These are phyloP conservation scores for Platynereis dumerilii DNA, from an alignment of 2,888 invertebrate genomes.

Conservation along the genomic window DNA sequence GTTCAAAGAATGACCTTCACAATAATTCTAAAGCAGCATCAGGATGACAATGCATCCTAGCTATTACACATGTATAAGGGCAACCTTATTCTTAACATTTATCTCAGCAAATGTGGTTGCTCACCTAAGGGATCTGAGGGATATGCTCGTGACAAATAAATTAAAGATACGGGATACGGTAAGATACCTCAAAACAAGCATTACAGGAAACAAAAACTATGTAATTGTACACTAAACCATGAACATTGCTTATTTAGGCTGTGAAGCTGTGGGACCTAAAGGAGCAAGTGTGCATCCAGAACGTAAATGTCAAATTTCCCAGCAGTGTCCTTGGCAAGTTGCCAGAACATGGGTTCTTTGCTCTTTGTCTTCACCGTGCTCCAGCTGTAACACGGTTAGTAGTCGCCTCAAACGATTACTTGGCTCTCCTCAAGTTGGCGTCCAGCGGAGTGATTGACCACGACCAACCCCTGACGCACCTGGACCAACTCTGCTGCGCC, in stretches of 20 bases:
- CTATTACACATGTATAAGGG: too few relatives aligned
- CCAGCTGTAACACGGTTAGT: conserved; percentile 42
- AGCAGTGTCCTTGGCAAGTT: conserved; percentile 56
- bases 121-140: too few relatives aligned
- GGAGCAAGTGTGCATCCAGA: conserved; percentile 61
- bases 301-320: conserved; percentile 58
- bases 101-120: too few relatives aligned
- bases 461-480: conserved; percentile 50
- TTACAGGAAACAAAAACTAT: too few relatives aligned
- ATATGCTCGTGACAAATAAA: too few relatives aligned
- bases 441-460: conserved; percentile 44
- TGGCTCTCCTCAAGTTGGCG: conserved; percentile 54
- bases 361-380: conserved; percentile 50
- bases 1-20: not conserved
- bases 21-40: too few relatives aligned
- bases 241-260: too few relatives aligned
- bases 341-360: conserved; percentile 62
- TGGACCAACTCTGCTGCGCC: conserved; percentile 59
- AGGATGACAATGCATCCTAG: too few relatives aligned
- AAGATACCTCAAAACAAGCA: too few relatives aligned
- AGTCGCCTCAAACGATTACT: conserved; percentile 61
- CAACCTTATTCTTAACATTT: too few relatives aligned
- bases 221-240: too few relatives aligned
- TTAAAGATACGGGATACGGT: too few relatives aligned
- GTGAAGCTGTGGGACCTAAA: conserved; percentile 62